Evolutionary conservation across 2,797 vertebrate genomes (phyloP), one percentile per base, ranked within the genome.

Genomic region (Pseudochaenichthys georgianus): DNA sequence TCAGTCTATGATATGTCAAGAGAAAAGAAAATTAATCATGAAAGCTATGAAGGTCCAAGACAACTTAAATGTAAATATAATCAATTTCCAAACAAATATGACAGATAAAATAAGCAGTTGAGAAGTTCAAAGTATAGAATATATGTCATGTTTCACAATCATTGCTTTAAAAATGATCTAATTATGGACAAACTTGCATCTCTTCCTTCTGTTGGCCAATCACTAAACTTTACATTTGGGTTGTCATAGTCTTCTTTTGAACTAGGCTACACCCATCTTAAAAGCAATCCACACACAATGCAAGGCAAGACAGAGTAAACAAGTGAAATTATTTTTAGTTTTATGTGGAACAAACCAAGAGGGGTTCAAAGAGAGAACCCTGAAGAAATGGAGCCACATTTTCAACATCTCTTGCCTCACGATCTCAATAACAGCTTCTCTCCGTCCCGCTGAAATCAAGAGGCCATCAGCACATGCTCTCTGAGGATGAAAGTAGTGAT

Each of bases 351-450:
- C 55, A 57, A 57, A 57, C 10, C 31, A 4, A 38, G 16, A 34
- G 16, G 4, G 31, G 23, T 31, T 16, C 62, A 64, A 15, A 69
- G 9, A 34, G 31, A 47, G 17, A 7, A 10, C 28, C 9, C 16
- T 28, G 23, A 28, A 17, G 21, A 43, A 54, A 13, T 17, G 11
- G 43, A 54, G 23, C 23, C 52, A 54, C 9, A 45, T 53, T 28
- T 60, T 60, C n/a, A 70, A n/a, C 38, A 62, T 19, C 9, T 47
- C n/a, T 31, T 73, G 16, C n/a, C 38, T 23, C 23, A 53, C 21
- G 12, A 5, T 21, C 17, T 38, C 41, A 51, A 43, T 19, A 66
- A 41, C 54, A 34, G 54, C 15, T 21, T 15, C 70, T 48, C 48
- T 19, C 6, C 31, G 15, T 13, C 8, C 8, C 17, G 43, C 52